phyloP scores from a whole-genome alignment of 2,113 vertebrate species.

The Scatophagus argus region DNA sequence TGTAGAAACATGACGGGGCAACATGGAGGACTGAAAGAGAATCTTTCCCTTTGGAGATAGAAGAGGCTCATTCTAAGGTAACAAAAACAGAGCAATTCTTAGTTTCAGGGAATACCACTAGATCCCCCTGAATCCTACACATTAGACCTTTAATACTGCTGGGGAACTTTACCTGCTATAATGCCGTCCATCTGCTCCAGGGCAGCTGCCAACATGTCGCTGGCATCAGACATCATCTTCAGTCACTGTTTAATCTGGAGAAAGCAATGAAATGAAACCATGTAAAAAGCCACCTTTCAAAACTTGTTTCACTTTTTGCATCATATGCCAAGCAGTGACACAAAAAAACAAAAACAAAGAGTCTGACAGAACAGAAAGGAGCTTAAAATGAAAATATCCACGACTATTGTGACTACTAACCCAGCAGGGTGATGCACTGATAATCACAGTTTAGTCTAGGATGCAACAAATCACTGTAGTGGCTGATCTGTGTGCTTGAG shows the following conservation, averaged over 20 bases:
- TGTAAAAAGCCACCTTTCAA: neutral
- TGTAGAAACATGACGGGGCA: too few relatives aligned
- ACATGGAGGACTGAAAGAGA: too few relatives aligned
- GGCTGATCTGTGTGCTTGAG: neutral
- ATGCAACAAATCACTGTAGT: neutral
- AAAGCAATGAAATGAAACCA: neutral
- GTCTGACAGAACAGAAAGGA: neutral
- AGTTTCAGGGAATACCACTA: too few relatives aligned
- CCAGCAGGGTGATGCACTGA: neutral
- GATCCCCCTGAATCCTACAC: too few relatives aligned
- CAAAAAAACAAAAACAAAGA: neutral
- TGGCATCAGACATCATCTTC: slow-evolving; percentile 98
- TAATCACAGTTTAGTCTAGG: slow-evolving; percentile 9
- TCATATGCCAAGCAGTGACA: neutral
- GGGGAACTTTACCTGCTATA: slow-evolving; percentile 89
- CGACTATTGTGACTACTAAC: slow-evolving; percentile 5
- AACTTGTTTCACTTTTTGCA: neutral
- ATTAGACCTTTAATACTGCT: neutral
- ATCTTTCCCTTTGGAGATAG: too few relatives aligned
- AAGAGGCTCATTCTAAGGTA: too few relatives aligned
- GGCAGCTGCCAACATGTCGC: slow-evolving; percentile 97
- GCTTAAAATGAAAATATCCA: neutral
- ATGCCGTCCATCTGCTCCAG: slow-evolving; percentile 99
- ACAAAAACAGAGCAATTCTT: too few relatives aligned
- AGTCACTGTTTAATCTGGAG: slow-evolving; percentile 62